Base-by-base conservation (phyloP, 92 coral and sea anemone species). In the Galaxea fascicularis region DNA sequence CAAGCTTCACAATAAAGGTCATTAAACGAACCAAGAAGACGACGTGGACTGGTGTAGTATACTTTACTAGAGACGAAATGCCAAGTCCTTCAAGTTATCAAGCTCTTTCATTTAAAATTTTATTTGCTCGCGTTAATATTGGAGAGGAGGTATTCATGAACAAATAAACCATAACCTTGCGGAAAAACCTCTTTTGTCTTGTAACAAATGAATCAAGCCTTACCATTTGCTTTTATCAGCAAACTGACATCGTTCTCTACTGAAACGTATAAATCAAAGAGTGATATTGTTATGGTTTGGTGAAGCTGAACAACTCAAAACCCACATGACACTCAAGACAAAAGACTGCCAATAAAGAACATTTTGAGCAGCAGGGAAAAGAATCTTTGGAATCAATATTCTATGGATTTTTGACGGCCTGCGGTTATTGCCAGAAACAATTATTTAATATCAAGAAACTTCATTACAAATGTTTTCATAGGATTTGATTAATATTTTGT, bases 401-500 rank as follows among this genome's bases (percentile, higher is more conserved):
- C 85, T 49, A 52, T 66, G 18, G 45, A 58, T 39, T 82, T 66
- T 21, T 24, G 52, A 39, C 26, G 56, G 27, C 57, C 58, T 71
- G 86, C 78, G 78, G 86, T 69, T 59, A 30, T 82, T 35, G 39
- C 11, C 14, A 59, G 24, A 69, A 82, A 82, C 77, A 56, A 71
- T 82, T 52, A 63, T 53, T 82, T 69, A 30, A 30, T 56, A 44
- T 56, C 25, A 16, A 21, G 25, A 54, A 71, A 57, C 7, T 39
- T 82, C 54, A 82, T 70, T 82, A 30, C 68, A 82, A 82, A 41
- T 71, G 69, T 68, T 82, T 56, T 70, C 57, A 28, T 44, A 59
- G 41, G 45, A 18, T 70, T 49, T 82, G 78, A 82, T 82, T 82
- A 70, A 70, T 31, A 13, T 54, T 82, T 82, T 82, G 70, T 58